Percentiles rank a stretch among this genome's conserved stretches.
phyloP scores from a whole-genome alignment of 2,113 vertebrate genomes.

The Myrmecobius fasciatus region DNA sequence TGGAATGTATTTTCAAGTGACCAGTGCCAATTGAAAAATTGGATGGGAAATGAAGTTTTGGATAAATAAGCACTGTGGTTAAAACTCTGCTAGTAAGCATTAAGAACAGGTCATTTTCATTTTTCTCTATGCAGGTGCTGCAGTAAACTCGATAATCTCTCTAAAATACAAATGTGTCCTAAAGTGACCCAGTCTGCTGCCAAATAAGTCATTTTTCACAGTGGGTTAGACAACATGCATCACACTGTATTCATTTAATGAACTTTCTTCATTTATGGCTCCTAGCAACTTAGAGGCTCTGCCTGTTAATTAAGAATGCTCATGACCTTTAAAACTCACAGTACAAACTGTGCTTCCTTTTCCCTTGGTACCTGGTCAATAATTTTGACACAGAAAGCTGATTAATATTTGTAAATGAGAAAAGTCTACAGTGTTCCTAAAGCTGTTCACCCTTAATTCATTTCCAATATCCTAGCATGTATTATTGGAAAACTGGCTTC shows the following conservation, averaged over 20 bases:
- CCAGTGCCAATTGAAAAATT: conserved; percentile 6
- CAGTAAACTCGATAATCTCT: conserved; percentile 64
- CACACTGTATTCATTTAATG: conserved; percentile 62
- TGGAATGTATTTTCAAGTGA: conserved; percentile 22
- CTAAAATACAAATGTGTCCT: conserved; percentile 52
- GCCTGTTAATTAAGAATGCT: conserved; percentile 62
- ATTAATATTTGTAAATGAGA: conserved; percentile 51
- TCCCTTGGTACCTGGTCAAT: conserved; percentile 57
- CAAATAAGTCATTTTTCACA: conserved; percentile 67
- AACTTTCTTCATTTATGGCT: conserved; percentile 48
- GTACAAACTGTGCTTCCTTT: conserved; percentile 58
- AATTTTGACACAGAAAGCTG: conserved; percentile 51
- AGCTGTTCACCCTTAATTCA: conserved; percentile 23
- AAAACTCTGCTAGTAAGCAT: background rate
- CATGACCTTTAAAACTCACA: conserved; percentile 59
- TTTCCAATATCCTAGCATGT: conserved; percentile 33
- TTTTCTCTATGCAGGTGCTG: conserved; percentile 28
- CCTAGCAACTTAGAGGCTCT: conserved; percentile 70
- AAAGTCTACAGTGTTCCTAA: conserved; percentile 58
- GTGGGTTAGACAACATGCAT: conserved; percentile 48
- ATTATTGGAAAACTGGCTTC: conserved; percentile 51
- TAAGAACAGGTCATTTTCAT: conserved; percentile 38
- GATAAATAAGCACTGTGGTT: conserved; percentile 8
- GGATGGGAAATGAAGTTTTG: background rate
- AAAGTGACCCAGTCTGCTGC: conserved; percentile 58